A percentile compares a stretch with the other conserved stretches of the same genome.
Evolutionary conservation across 2,888 invertebrate species (phyloP).

Genomic region (Ichneumon xanthorius): DNA sequence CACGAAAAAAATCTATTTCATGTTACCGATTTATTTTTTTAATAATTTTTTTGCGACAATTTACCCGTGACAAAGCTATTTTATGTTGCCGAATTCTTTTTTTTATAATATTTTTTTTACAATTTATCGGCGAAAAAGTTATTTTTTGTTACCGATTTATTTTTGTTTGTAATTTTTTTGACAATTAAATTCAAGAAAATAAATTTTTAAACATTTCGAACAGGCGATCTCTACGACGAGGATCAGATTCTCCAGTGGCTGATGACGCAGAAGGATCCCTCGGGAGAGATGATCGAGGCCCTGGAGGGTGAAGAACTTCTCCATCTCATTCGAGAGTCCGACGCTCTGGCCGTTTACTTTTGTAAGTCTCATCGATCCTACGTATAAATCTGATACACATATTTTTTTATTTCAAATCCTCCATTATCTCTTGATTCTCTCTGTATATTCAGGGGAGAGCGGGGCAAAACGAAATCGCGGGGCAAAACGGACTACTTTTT

Average conservation of each 20-base stretch:
- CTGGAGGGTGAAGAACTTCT: conserved; percentile 92
- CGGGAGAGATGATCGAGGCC: conserved; percentile 95
- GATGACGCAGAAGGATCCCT: conserved; percentile 95
- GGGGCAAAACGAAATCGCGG: too few relatives aligned
- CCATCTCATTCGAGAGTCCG: conserved; percentile 91
- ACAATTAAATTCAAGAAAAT: background rate
- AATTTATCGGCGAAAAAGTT: too few relatives aligned
- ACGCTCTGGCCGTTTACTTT: conserved; percentile 95
- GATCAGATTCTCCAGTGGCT: conserved; percentile 96
- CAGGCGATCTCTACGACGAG: conserved; percentile 94
- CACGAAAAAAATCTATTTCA: background rate
- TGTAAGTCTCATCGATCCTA: conserved; percentile 89
- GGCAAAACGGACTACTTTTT: background rate
- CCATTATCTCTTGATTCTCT: background rate
- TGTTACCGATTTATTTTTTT: background rate
- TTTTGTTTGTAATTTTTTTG: background rate
- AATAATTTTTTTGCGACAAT: background rate
- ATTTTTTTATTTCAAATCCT: background rate
- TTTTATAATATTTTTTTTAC: too few relatives aligned
- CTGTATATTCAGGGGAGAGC: background rate
- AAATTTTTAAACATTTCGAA: conserved; percentile 48
- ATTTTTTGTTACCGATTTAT: too few relatives aligned
- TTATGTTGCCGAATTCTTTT: too few relatives aligned
- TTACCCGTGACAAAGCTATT: background rate
- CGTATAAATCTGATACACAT: background rate